phyloP scores from a whole-genome alignment of 2,113 vertebrate species.

The Ranitomeya imitator region DNA sequence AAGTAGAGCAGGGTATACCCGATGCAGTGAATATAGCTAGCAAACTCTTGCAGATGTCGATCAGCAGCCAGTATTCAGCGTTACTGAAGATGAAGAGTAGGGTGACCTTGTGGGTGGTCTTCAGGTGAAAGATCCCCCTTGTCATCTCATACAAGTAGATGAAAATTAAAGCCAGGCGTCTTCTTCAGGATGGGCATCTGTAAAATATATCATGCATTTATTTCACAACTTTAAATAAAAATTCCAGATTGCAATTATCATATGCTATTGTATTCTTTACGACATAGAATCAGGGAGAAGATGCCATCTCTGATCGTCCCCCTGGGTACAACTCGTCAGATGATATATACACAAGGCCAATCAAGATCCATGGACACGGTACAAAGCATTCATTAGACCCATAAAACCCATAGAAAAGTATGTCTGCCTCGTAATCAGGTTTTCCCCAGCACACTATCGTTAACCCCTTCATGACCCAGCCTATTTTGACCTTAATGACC shows the following conservation, averaged over 20 bases:
- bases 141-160: neutral
- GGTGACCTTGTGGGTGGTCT: neutral
- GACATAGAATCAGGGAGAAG: neutral
- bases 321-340: constrained; percentile 75
- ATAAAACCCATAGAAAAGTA: constrained; percentile 82
- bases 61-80: neutral
- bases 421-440: constrained; percentile 81
- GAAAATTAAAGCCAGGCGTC: neutral
- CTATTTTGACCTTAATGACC: too few species aligned
- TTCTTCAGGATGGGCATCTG: neutral
- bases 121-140: neutral
- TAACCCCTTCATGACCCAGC: too few species aligned
- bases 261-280: neutral
- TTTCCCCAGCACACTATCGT: constrained; percentile 75
- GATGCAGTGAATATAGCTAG: neutral
- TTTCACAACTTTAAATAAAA: neutral
- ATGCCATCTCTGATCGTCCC: constrained; percentile 55
- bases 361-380: constrained; percentile 77
- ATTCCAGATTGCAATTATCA: neutral
- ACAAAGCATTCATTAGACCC: constrained; percentile 84
- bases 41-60: neutral
- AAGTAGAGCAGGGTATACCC: neutral
- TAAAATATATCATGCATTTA: neutral
- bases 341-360: constrained; percentile 69
- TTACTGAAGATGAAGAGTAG: neutral